Conservation (phyloP, 2,797 vertebrate genomes). For the Liasis olivaceus region DNA sequence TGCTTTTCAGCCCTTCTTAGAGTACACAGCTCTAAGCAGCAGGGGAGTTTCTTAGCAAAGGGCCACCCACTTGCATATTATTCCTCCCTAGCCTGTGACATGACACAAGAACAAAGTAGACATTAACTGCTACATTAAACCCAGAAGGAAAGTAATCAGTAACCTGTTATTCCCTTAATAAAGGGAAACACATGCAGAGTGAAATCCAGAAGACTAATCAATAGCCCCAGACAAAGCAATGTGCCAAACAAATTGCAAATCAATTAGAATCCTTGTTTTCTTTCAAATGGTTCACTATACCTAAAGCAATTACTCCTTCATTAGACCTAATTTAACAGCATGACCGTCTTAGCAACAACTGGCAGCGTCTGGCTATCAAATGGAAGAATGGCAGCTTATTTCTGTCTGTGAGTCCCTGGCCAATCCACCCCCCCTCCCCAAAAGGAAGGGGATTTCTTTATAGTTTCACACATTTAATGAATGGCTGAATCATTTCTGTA, state of each 20-base stretch:
- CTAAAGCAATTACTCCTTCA: slow-evolving; percentile 99
- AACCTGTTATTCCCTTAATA: slow-evolving; percentile 99
- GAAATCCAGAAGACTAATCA: slow-evolving; percentile 97
- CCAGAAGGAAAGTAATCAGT: slow-evolving; percentile 98
- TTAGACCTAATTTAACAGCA: slow-evolving; percentile 98
- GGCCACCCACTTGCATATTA: slow-evolving; percentile 99
- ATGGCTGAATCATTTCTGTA: slow-evolving; percentile 64
- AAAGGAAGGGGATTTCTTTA: slow-evolving; percentile 77
- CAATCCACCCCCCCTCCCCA: slow-evolving; percentile 55
- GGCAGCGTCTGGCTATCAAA: slow-evolving; percentile 85
- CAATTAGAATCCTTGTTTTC: slow-evolving; percentile 99
- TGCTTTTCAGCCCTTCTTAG: slow-evolving; percentile 85
- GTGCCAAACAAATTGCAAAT: slow-evolving; percentile 97
- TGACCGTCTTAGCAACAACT: slow-evolving; percentile 89
- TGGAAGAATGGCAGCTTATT: slow-evolving; percentile 82
- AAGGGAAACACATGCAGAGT: slow-evolving; percentile 99
- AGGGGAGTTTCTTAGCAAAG: slow-evolving; percentile 87
- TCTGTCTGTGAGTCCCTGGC: slow-evolving; percentile 78
- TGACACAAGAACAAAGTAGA: slow-evolving; percentile 99
- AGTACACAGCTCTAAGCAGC: slow-evolving; percentile 86
- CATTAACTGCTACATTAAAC: slow-evolving; percentile 99
- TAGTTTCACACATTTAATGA: slow-evolving; percentile 72
- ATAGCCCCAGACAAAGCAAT: slow-evolving; percentile 94
- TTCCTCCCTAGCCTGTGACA: slow-evolving; percentile 92
- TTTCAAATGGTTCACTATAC: slow-evolving; percentile 97